These are phyloP conservation scores for Drosophila differens DNA, from an alignment of 2,888 invertebrate species.

Conservation along the genomic window DNA sequence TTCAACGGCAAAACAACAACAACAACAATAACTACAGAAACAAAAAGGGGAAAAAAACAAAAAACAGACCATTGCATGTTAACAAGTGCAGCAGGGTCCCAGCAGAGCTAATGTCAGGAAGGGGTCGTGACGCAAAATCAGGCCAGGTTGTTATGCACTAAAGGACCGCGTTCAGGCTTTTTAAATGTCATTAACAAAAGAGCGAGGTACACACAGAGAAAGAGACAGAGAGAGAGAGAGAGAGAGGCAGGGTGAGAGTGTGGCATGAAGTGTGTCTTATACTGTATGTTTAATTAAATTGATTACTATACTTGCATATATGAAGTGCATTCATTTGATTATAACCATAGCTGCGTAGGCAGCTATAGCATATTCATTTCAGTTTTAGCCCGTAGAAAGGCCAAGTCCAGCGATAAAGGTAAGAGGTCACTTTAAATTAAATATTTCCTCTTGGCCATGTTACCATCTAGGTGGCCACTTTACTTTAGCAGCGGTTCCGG, in stretches of 20 bases:
- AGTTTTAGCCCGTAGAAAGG: constrained; percentile 18
- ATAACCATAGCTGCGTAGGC: constrained; percentile 23
- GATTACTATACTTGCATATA: constrained; percentile 52
- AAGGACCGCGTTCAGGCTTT: constrained; percentile 5
- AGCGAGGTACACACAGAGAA: not conserved
- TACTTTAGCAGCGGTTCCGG: not conserved
- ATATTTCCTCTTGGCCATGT: not conserved
- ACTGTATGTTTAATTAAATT: constrained; percentile 60
- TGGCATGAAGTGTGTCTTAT: not conserved
- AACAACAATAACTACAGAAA: not conserved
- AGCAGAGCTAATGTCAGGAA: constrained; percentile 35
- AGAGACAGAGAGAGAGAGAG: not conserved
- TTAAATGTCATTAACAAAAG: constrained; percentile 30
- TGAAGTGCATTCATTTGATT: constrained; percentile 60
- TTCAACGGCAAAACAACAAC: constrained; percentile 5
- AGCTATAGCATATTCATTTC: constrained; percentile 48
- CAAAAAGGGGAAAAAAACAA: not conserved
- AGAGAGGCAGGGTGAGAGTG: not conserved
- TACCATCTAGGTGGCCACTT: not conserved
- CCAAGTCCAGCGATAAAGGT: constrained; percentile 19
- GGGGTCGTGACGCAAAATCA: constrained; percentile 49
- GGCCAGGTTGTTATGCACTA: constrained; percentile 40
- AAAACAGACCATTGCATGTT: constrained; percentile 44
- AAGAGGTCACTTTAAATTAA: constrained; percentile 29
- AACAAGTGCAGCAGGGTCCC: constrained; percentile 45